Base-by-base conservation (phyloP, 2,888 invertebrate genomes). In the Andrena haemorrhoa region DNA sequence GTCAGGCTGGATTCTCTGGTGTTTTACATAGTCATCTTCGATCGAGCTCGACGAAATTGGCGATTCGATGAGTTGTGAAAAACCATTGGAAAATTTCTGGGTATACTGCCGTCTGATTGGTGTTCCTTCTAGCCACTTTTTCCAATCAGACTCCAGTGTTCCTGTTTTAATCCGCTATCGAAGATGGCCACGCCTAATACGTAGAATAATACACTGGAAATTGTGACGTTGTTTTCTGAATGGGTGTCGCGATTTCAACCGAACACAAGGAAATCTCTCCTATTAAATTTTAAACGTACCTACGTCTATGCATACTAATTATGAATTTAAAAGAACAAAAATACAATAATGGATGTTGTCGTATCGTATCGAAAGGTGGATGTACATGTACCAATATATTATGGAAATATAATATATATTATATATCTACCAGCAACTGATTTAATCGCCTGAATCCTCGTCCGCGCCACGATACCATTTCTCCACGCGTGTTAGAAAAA, bases 121-220 rank as follows among this genome's bases (percentile, higher is more conserved):
- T 95, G 95, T 96, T 95, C 95, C 94, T 95, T 96, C 96, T 96
- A 96, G 96, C 96, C 96, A 96, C 96, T 96, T 96, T 95, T 95
- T 95, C 95, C 95, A 96, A 96, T 96, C 95, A 95, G 95, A 94
- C 91, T 94, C 65, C 82, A 64, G 58, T 64, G 68, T 75, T 63
- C 26, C 75, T 31, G 2, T 5, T 12, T 72, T 71, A 72, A 76
- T 69, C 61, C 65, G 31, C 26, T 66, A 35, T 74, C 74, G 68
- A 61, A 61, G 64, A 78, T 47, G 75, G 61, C 77, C 65, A 64
- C 68, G 79, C 68, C 10, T 69, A 58, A 72, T 75, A 53, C 63
- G 73, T 85, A 76, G 65, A 58, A 8, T 70, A 47, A 75, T 26
- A 8, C 20, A 56, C 79, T 63, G 41, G 56, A 68, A 58, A 66